Percentiles rank a stretch among this genome's conserved stretches.
phyloP scores from a whole-genome alignment of 2,797 vertebrate species.

The Gallirallus australis region DNA sequence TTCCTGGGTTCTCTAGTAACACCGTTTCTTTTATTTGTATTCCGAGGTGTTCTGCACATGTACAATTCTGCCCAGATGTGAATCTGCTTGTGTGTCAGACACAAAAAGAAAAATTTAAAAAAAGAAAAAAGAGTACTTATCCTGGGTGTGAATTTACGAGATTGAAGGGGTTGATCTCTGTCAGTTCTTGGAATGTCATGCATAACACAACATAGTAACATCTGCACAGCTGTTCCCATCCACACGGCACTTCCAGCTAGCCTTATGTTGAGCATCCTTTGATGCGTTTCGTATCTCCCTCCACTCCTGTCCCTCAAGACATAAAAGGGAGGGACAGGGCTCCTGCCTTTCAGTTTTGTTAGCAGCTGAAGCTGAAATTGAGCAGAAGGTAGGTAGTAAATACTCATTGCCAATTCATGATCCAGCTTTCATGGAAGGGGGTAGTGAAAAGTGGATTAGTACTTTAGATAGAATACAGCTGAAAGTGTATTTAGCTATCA shows the following conservation, averaged over 20 bases:
- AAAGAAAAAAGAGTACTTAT: too few relatives aligned
- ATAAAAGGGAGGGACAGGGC: neutral
- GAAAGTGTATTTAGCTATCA: neutral
- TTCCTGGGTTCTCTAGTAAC: neutral
- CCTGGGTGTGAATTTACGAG: neutral
- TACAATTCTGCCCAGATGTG: neutral
- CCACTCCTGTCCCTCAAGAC: neutral
- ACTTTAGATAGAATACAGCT: neutral
- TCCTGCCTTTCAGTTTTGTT: neutral
- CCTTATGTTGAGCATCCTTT: neutral
- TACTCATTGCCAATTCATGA: neutral
- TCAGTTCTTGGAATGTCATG: neutral
- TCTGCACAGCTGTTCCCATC: neutral
- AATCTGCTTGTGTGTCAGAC: neutral
- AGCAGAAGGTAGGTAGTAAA: neutral
- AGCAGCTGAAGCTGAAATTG: neutral
- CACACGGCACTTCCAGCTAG: neutral
- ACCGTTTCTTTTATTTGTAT: neutral
- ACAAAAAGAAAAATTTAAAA: too few relatives aligned
- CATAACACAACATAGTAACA: neutral
- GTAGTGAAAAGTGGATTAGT: neutral
- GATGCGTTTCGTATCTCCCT: neutral
- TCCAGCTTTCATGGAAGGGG: neutral
- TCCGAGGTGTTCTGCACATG: neutral
- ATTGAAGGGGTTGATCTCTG: neutral